These are phyloP conservation scores for Phalloptychus januarius DNA, from an alignment of 2,797 vertebrate genomes.

Conservation along the genomic window DNA sequence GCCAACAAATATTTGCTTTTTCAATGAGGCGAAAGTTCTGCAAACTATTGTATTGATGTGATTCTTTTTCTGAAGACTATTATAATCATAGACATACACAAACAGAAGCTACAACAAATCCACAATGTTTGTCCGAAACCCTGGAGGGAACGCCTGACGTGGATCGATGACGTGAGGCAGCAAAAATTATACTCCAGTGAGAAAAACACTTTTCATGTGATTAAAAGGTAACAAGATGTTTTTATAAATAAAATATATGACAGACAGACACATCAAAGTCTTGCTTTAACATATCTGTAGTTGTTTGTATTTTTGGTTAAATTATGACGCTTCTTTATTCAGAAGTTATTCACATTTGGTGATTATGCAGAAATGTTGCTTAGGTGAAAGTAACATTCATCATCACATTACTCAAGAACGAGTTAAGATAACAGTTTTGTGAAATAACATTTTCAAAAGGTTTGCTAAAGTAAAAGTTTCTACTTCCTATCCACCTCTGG, in stretches of 20 bases:
- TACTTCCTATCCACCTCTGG: too few species aligned
- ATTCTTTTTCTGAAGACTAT: neutral
- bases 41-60: neutral
- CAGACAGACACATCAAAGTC: too few species aligned
- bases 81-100: neutral
- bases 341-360: too few species aligned
- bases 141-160: neutral
- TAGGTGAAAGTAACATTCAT: too few species aligned
- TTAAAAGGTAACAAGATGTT: neutral
- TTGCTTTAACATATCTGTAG: too few species aligned
- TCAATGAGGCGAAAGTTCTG: neutral
- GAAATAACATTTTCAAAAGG: too few species aligned
- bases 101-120: neutral
- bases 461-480: too few species aligned
- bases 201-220: neutral
- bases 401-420: too few species aligned
- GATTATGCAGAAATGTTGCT: too few species aligned
- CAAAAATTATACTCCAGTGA: neutral
- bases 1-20: neutral
- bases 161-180: neutral
- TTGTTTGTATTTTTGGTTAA: neutral
- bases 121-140: neutral
- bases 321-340: too few species aligned
- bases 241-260: too few species aligned
- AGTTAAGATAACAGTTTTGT: too few species aligned